A percentile compares a stretch with the other conserved stretches of the same genome.
phyloP scores from a whole-genome alignment of 2,113 vertebrate genomes.

The Illadopsis cleaveri region DNA sequence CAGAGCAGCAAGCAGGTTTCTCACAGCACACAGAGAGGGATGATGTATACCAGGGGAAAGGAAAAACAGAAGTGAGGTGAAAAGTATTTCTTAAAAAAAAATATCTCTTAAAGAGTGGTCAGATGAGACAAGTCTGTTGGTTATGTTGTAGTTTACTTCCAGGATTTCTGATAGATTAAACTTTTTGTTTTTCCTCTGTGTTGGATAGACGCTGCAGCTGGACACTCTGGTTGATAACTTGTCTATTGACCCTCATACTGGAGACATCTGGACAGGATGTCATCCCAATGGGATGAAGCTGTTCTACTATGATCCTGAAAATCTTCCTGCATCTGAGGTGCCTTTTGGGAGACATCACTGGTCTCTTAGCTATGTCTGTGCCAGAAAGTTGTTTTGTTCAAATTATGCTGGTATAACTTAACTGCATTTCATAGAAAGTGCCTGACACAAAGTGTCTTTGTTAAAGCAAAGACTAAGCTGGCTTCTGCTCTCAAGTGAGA shows the following conservation, averaged over 20 bases:
- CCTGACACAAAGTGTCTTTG: not conserved
- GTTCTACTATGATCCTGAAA: slow-evolving; percentile 62
- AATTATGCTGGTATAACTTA: not conserved
- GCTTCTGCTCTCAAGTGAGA: not conserved
- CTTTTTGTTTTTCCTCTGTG: not conserved
- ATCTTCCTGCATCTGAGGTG: slow-evolving; percentile 91
- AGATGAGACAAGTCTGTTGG: not conserved
- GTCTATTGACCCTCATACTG: slow-evolving; percentile 81
- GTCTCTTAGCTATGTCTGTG: not conserved
- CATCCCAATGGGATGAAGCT: slow-evolving; percentile 83
- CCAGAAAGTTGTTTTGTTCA: not conserved
- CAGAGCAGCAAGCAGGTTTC: not conserved
- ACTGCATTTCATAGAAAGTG: not conserved
- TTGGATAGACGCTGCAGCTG: slow-evolving; percentile 76
- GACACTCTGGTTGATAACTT: slow-evolving; percentile 85
- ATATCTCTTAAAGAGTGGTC: no score
- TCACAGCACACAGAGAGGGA: not conserved
- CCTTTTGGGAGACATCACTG: not conserved
- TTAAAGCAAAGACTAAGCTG: not conserved
- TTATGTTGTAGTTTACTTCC: not conserved
- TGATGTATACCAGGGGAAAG: not conserved
- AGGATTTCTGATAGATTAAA: not conserved
- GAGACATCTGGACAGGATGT: slow-evolving; percentile 89
- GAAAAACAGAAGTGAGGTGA: not conserved
- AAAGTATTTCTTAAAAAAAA: not conserved